Evolutionary conservation across 2,888 invertebrate genomes (phyloP), one percentile per base, ranked within the genome.

Genomic region (Acanthosoma haemorrhoidale): DNA sequence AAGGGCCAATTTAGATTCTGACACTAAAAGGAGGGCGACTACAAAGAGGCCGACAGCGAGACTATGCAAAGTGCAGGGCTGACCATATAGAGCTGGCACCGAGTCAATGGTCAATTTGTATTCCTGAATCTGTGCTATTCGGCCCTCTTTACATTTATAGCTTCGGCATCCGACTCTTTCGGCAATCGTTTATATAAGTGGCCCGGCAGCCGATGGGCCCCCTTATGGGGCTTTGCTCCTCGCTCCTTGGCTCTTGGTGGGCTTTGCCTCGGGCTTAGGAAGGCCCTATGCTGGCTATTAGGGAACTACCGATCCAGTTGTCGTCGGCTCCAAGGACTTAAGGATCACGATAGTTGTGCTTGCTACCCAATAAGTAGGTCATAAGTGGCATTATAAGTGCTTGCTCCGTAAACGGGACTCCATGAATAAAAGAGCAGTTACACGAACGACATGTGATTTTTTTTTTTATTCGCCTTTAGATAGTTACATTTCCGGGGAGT

Each of bases 21-120:
- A 36, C 21, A 36, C 36, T 36, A 36, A 61, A 61, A 61, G 34
- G 61, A 61, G 61, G 36, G 32, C 34, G 34, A 18, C 18, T 61
- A 34, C 61, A 61, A 61, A 61, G 61, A 4, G 1, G 61, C 61
- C 61, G 61, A 31, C 4, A 18, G 13, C 16, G 34, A 36, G 36
- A 21, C 18, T 61, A 61, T 61, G 61, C 61, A 61, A 61, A 61
- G 61, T 51, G 36, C 34, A 36, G 18, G n/a, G 36, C 61, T 61
- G 61, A 61, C 61, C 61, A 61, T 61, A 61, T 61, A 61, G 61
- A 61, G 61, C 61, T 34, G 21, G 31, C 61, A 18, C 18, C 9
- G n/a, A 3, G 13, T 61, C 61, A 61, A 61, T 61, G 61, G 61
- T 61, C 61, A 61, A 61, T 61, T 61, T 61, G 61, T 61, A 61